phyloP scores from a whole-genome alignment of 2,113 vertebrate genomes.

The Centropus bengalensis region DNA sequence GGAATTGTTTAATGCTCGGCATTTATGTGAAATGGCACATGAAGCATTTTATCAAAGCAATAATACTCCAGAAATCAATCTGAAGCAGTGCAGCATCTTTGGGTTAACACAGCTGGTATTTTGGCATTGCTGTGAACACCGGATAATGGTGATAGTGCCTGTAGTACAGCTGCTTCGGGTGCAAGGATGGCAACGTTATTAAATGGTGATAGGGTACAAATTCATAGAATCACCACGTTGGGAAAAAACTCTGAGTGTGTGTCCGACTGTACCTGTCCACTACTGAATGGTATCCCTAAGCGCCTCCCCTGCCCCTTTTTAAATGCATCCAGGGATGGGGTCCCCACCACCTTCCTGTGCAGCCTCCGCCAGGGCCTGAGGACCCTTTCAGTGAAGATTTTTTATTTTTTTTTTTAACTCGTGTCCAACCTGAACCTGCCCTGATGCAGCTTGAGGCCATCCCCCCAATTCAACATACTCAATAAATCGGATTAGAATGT shows the following conservation, averaged over 20 bases:
- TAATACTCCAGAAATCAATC: not conserved
- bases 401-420: too few relatives aligned
- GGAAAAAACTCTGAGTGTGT: too few relatives aligned
- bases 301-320: too few relatives aligned
- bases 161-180: not conserved
- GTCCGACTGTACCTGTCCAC: too few relatives aligned
- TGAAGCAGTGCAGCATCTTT: not conserved
- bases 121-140: not conserved
- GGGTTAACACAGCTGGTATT: not conserved
- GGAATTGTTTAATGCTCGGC: not conserved
- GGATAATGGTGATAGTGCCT: not conserved
- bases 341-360: too few relatives aligned
- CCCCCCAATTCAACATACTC: too few relatives aligned
- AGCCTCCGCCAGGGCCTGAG: too few relatives aligned
- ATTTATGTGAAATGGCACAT: not conserved
- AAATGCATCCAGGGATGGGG: too few relatives aligned
- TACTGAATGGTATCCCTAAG: too few relatives aligned
- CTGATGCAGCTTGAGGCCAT: too few relatives aligned
- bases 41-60: not conserved
- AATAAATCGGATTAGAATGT: not conserved
- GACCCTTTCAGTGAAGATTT: too few relatives aligned
- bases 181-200: not conserved
- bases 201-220: not conserved
- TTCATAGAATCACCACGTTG: not conserved
- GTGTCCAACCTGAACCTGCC: too few relatives aligned